Base-by-base conservation (phyloP, 2,888 invertebrate species). In the Amiota mariae region DNA sequence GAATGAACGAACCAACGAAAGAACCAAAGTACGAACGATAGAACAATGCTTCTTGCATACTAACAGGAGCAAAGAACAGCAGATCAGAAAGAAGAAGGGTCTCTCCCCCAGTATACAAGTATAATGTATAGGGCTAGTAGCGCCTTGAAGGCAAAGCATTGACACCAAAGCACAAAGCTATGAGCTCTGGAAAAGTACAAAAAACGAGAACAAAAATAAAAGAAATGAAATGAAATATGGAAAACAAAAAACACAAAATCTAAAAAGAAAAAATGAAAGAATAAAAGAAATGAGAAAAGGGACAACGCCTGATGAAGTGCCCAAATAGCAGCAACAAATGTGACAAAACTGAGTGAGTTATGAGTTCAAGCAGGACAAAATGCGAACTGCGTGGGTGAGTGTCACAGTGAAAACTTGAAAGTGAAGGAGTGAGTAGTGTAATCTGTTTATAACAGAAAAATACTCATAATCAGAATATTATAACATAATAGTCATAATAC, bases 131-230 rank as follows among this genome's bases (percentile, higher is more conserved):
- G 12, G 59, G 15, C 59, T 59, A 18, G 59, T 54, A 20, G 54
- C 76, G 86, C 84, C 86, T 82, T 79, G 78, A 84, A 84, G 88
- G 81, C 87, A 86, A 87, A 87, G 85, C 87, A 87, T 87, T 87
- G 87, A 87, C 88, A 87, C 81, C 85, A 79, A 72, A 76, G 71
- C 71, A 77, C 73, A 75, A 75, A 77, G 74, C 73, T 36, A 36
- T 36, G 73, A 76, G 49, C 74, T 72, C 67, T 47, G 74, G 63
- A 74, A 76, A 36, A 36, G 36, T 36, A 73, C 67, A 57, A 71
- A 61, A 51, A 20, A 20, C 48, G 59, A 70, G 48, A 59, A 51
- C n/a, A n/a, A 51, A 51, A 51, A 13, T 13, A n/a, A 51, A 51
- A 51, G 12, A 36, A 36, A 6, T 6, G 6, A 36, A 36, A 36